Conservation (phyloP, 2,888 invertebrate species). For the Melipona beecheii region DNA sequence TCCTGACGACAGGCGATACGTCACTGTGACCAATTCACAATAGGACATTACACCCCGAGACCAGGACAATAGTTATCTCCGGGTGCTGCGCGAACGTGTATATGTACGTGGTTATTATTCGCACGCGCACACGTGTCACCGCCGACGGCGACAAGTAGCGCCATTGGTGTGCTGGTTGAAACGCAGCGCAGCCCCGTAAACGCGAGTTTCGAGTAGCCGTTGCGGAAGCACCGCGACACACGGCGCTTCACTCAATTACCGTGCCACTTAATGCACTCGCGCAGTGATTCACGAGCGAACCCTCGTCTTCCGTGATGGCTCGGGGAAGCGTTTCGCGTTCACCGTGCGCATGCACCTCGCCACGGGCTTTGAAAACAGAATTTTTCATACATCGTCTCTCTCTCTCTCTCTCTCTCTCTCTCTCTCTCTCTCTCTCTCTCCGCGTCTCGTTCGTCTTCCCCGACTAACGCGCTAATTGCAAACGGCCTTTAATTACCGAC, state of each 20-base stretch:
- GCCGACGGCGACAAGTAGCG: constrained; percentile 57
- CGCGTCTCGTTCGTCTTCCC: constrained; percentile 17
- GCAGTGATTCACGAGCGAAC: constrained; percentile 43
- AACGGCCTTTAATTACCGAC: constrained; percentile 17
- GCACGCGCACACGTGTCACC: constrained; percentile 65
- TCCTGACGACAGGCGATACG: constrained; percentile 69
- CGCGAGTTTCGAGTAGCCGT: constrained; percentile 49
- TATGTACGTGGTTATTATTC: constrained; percentile 63
- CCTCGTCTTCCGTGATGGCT: constrained; percentile 33
- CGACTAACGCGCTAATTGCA: constrained; percentile 32
- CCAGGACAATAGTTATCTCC: constrained; percentile 74
- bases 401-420: no score
- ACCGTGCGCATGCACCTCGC: no score
- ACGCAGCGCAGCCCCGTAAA: constrained; percentile 34
- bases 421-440: no score
- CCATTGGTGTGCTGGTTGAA: constrained; percentile 39
- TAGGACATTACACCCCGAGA: constrained; percentile 76
- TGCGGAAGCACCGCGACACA: constrained; percentile 53
- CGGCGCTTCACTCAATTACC: constrained; percentile 58
- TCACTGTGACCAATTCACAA: constrained; percentile 77
- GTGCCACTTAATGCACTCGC: constrained; percentile 52
- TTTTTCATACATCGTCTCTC: constrained; percentile 15
- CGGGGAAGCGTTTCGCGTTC: constrained; percentile 2
- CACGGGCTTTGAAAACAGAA: neutral
- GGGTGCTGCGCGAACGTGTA: constrained; percentile 47